Evolutionary conservation across 2,888 invertebrate genomes (phyloP).

Genomic region (Liopterus haemorrhoidalis): DNA sequence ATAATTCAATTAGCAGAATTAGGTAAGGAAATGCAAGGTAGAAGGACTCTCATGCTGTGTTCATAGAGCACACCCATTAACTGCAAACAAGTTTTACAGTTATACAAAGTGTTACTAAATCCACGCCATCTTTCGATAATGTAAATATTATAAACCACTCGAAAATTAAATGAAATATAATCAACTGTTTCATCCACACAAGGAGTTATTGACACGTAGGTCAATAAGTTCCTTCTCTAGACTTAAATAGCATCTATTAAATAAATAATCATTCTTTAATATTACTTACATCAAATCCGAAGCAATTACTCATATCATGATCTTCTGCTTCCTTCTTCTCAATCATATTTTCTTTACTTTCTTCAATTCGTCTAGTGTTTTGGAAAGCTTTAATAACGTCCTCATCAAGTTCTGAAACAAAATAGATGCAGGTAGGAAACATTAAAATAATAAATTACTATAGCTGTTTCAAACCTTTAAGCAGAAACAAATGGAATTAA

Average conservation of each 20-base stretch:
- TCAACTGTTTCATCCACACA: too few relatives aligned
- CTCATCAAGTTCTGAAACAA: slow-evolving; percentile 39
- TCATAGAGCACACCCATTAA: neutral
- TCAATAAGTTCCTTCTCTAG: neutral
- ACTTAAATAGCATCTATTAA: slow-evolving; percentile 12
- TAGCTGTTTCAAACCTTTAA: neutral
- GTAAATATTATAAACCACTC: too few relatives aligned
- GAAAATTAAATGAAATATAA: too few relatives aligned
- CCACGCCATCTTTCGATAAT: too few relatives aligned
- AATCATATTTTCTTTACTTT: slow-evolving; percentile 36
- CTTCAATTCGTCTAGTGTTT: slow-evolving; percentile 41
- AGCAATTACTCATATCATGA: slow-evolving; percentile 70
- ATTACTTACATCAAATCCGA: slow-evolving; percentile 72
- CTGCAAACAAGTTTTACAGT: slow-evolving; percentile 4
- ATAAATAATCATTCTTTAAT: too few relatives aligned
- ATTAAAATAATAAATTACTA: neutral
- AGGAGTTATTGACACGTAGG: neutral
- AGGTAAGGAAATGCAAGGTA: slow-evolving; percentile 17
- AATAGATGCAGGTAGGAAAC: slow-evolving; percentile 4
- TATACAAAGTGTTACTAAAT: too few relatives aligned
- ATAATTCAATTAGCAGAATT: too few relatives aligned
- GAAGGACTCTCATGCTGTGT: neutral
- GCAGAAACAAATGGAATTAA: too few relatives aligned
- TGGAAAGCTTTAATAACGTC: slow-evolving; percentile 45
- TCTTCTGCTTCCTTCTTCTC: slow-evolving; percentile 39